phyloP scores from a whole-genome alignment of 1,140 invertebrate species.

The Carcinoscorpius rotundicauda region DNA sequence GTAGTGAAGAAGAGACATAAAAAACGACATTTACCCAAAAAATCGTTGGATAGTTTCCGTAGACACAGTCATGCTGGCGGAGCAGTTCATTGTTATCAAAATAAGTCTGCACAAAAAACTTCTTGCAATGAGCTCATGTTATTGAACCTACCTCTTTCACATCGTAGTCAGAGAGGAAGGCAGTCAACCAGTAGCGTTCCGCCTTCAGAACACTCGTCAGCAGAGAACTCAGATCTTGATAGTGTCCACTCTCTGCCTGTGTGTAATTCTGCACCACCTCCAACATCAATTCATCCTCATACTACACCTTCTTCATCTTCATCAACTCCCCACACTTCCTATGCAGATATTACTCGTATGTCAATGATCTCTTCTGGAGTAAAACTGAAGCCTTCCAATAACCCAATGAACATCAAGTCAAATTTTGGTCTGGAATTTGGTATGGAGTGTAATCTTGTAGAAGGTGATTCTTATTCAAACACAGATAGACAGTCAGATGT shows the following conservation, averaged over 20 bases:
- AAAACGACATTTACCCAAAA: slow-evolving; percentile 41
- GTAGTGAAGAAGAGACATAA: slow-evolving; percentile 55
- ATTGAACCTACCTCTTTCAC: slow-evolving; percentile 9
- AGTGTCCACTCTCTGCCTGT: slow-evolving; percentile 57
- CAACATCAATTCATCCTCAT: slow-evolving; percentile 25
- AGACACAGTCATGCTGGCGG: slow-evolving; percentile 47
- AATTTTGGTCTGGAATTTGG: neutral
- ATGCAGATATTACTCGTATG: slow-evolving; percentile 57
- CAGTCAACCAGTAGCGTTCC: slow-evolving; percentile 46
- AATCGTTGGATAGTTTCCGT: slow-evolving; percentile 36
- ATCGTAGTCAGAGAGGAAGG: slow-evolving; percentile 23
- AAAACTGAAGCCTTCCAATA: neutral
- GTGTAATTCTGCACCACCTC: slow-evolving; percentile 38
- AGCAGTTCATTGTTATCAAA: slow-evolving; percentile 35
- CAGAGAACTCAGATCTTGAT: slow-evolving; percentile 51
- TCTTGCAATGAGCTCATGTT: slow-evolving; percentile 2
- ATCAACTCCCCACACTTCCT: slow-evolving; percentile 50
- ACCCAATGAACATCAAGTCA: neutral
- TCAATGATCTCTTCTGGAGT: slow-evolving; percentile 21
- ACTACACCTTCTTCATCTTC: slow-evolving; percentile 32
- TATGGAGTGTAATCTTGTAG: neutral
- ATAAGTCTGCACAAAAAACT: slow-evolving; percentile 16
- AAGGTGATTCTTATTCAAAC: neutral
- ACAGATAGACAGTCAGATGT: neutral
- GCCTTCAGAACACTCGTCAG: slow-evolving; percentile 49